Conservation (phyloP, 2,113 vertebrate species). For the Centropristis striata region DNA sequence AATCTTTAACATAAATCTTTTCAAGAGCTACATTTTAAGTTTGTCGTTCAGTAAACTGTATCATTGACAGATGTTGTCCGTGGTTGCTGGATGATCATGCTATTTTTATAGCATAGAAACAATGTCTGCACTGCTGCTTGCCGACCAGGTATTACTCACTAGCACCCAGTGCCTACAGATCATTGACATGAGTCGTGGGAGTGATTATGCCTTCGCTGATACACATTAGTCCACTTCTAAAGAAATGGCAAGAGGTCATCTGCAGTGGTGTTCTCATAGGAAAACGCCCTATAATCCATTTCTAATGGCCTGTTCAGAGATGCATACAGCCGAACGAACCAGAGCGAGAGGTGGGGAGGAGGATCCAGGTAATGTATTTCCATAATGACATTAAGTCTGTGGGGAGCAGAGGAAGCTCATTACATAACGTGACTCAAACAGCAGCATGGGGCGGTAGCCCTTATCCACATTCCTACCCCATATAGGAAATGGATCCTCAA, state of each 20-base stretch:
- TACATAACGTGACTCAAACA: slow-evolving; percentile 70
- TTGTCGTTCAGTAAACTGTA: slow-evolving; percentile 17
- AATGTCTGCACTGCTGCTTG: slow-evolving; percentile 7
- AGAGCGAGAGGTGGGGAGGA: slow-evolving; percentile 40
- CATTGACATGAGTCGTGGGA: slow-evolving; percentile 43
- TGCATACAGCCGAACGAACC: slow-evolving; percentile 62
- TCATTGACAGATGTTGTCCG: slow-evolving; percentile 6
- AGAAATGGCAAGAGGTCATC: slow-evolving; percentile 63
- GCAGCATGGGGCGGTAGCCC: slow-evolving; percentile 39
- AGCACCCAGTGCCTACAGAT: slow-evolving; percentile 38
- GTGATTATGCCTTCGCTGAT: slow-evolving; percentile 51
- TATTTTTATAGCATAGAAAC: slow-evolving; percentile 43
- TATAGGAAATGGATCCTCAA: slow-evolving; percentile 73
- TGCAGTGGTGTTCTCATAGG: slow-evolving; percentile 53
- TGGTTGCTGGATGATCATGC: slow-evolving; percentile 21
- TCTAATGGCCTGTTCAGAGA: slow-evolving; percentile 73
- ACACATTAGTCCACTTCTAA: slow-evolving; percentile 61
- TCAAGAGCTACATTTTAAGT: not conserved
- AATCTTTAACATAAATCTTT: slow-evolving; percentile 24
- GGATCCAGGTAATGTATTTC: slow-evolving; percentile 73
- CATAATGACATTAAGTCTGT: slow-evolving; percentile 74
- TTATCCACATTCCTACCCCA: slow-evolving; percentile 47
- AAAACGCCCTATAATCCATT: slow-evolving; percentile 76
- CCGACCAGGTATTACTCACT: slow-evolving; percentile 41
- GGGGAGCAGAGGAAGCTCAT: slow-evolving; percentile 76